phyloP scores from a whole-genome alignment of 2,888 invertebrate species.

The Drosophila buzzatii region DNA sequence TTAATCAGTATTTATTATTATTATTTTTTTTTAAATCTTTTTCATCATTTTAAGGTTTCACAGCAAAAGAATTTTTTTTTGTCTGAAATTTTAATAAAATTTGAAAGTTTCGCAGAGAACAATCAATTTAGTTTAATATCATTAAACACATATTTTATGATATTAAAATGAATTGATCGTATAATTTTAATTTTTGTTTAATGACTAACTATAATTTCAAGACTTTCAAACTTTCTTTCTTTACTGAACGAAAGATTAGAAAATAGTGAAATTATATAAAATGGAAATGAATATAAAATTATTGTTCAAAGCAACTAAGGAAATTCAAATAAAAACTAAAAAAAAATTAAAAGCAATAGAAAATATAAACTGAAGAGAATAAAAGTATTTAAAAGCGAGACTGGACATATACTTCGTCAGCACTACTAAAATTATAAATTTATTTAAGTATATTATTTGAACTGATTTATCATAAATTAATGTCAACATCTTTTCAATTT shows the following conservation, averaged over 20 bases:
- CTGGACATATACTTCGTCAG: too few species aligned
- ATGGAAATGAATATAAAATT: not conserved
- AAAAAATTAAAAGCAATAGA: not conserved
- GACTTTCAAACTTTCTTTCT: conserved; percentile 3
- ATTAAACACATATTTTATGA: not conserved
- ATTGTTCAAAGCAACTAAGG: not conserved
- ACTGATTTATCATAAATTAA: too few species aligned
- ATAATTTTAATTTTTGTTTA: not conserved
- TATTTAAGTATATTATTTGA: too few species aligned
- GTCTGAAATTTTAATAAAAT: not conserved
- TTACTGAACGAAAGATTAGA: not conserved
- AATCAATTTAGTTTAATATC: conserved; percentile 20
- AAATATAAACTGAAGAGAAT: not conserved
- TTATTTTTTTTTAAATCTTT: not conserved
- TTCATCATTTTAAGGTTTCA: conserved; percentile 53
- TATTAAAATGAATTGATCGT: conserved; percentile 33
- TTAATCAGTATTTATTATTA: conserved; percentile 48
- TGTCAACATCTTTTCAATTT: too few species aligned
- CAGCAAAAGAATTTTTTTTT: not conserved
- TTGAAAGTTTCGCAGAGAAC: not conserved
- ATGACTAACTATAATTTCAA: not conserved
- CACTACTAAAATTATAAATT: not conserved
- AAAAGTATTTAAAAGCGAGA: not conserved
- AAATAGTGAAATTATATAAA: conserved; percentile 10
- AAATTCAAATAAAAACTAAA: not conserved